Conservation (phyloP, 2,888 invertebrate genomes). For the Dryobota labecula region DNA sequence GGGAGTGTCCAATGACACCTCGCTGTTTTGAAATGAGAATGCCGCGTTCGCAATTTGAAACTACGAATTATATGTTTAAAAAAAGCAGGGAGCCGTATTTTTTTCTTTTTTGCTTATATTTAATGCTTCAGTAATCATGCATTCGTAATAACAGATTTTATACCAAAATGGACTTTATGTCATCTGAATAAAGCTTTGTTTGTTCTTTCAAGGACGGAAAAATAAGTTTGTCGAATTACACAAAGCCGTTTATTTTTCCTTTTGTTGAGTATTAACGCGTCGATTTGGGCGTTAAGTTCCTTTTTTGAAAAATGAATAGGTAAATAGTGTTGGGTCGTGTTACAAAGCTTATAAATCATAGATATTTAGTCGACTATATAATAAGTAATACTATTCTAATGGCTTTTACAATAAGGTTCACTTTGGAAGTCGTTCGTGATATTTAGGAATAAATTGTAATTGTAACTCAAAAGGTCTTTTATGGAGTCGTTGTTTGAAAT, state of each 20-base stretch:
- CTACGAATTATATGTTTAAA: constrained; percentile 90
- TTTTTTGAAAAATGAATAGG: constrained; percentile 90
- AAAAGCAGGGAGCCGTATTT: constrained; percentile 85
- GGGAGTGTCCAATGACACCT: constrained; percentile 90
- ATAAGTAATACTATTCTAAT: constrained; percentile 62
- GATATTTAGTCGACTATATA: constrained; percentile 68
- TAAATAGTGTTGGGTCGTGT: constrained; percentile 87
- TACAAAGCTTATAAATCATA: constrained; percentile 83
- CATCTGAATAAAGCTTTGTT: neutral
- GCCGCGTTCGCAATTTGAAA: constrained; percentile 89
- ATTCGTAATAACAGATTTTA: neutral
- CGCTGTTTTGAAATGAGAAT: constrained; percentile 90
- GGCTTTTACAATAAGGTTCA: constrained; percentile 56
- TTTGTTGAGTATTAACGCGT: constrained; percentile 88
- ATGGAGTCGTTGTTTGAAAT: constrained; percentile 63
- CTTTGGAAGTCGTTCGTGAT: constrained; percentile 42
- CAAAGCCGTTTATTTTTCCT: constrained; percentile 90
- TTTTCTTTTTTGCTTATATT: constrained; percentile 80
- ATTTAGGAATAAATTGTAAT: constrained; percentile 67
- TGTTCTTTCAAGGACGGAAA: neutral
- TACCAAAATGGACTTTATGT: constrained; percentile 25
- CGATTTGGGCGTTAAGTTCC: constrained; percentile 90
- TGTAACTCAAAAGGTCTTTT: constrained; percentile 67
- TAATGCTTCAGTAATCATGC: constrained; percentile 59
- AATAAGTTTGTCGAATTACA: constrained; percentile 75